A percentile compares a stretch with the other conserved stretches of the same genome.
These are phyloP conservation scores for Columba guinea DNA, from an alignment of 2,797 vertebrate genomes.

Conservation along the genomic window DNA sequence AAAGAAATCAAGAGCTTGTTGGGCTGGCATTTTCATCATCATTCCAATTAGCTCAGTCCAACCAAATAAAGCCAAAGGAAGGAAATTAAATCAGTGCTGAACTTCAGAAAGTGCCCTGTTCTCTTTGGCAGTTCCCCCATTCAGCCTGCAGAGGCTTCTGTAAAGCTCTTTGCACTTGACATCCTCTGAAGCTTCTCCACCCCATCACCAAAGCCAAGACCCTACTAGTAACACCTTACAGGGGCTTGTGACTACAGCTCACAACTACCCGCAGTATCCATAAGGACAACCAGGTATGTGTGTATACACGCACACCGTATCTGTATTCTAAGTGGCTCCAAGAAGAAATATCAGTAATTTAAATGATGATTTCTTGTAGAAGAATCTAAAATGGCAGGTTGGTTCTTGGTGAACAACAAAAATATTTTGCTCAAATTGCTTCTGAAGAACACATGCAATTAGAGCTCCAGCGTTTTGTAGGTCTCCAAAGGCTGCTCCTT, in stretches of 20 bases:
- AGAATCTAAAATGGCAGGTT: not conserved
- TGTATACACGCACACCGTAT: not conserved
- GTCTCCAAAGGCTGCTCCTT: not conserved
- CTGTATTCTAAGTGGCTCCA: not conserved
- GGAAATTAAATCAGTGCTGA: not conserved
- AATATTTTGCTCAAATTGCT: not conserved
- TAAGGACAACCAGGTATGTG: accelerated
- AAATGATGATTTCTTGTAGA: not conserved
- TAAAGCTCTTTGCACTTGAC: not conserved
- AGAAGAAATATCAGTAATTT: not conserved
- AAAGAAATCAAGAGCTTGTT: not conserved
- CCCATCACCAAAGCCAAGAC: not conserved
- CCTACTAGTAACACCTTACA: not conserved
- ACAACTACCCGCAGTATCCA: not conserved
- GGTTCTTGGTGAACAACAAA: not conserved
- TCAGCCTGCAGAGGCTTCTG: not conserved
- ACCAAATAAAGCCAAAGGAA: not conserved
- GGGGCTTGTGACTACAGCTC: not conserved
- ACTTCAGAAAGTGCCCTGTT: not conserved
- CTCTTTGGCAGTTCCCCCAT: not conserved
- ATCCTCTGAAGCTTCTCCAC: not conserved
- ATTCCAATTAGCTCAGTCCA: not conserved
- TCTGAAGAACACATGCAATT: not conserved
- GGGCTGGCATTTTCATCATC: not conserved
- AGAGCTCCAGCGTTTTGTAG: not conserved